Conservation (phyloP, 2,113 vertebrate species). For the Lophochroa leadbeateri region DNA sequence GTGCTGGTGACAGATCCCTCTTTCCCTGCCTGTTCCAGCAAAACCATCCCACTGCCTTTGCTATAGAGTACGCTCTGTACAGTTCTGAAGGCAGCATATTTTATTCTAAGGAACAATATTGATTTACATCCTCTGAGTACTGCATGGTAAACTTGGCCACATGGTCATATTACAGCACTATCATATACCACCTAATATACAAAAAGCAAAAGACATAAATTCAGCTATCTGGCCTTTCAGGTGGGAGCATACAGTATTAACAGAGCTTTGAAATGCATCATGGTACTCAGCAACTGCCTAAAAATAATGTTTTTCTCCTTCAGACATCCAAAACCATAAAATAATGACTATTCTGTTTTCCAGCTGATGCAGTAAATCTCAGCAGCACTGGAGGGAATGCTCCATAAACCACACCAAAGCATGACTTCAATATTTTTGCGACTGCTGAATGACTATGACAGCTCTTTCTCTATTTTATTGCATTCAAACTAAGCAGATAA, state of each 20-base stretch:
- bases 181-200: not conserved
- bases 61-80: fast-evolving
- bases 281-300: not conserved
- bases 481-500: not conserved
- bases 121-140: not conserved
- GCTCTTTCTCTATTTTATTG: not conserved
- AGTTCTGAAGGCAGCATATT: not conserved
- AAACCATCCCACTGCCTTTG: not conserved
- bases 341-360: not conserved
- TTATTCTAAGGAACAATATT: not conserved
- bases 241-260: not conserved
- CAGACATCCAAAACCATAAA: not conserved
- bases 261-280: not conserved
- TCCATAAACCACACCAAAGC: not conserved
- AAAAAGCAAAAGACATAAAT: not conserved
- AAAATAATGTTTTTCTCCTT: not conserved
- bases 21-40: not conserved
- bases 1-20: not conserved
- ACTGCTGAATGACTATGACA: not conserved
- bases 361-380: not conserved
- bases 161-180: not conserved
- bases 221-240: not conserved
- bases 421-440: not conserved
- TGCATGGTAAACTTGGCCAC: not conserved
- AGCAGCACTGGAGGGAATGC: not conserved